These are phyloP conservation scores for Dynastes grantii DNA, from an alignment of 2,888 invertebrate species.

Conservation along the genomic window DNA sequence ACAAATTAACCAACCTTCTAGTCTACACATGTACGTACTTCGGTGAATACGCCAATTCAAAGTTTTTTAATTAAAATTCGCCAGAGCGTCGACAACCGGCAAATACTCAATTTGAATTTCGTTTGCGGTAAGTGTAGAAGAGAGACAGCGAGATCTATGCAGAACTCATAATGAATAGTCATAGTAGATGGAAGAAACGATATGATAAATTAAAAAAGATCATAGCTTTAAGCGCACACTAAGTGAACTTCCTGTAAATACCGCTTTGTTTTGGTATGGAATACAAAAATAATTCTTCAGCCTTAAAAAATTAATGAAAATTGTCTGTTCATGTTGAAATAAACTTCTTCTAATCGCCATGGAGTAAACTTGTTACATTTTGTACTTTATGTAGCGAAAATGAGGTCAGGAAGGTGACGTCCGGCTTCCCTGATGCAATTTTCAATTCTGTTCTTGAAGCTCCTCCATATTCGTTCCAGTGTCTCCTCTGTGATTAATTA, in stretches of 20 bases:
- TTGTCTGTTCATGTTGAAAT: not conserved
- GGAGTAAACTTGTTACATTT: too few species aligned
- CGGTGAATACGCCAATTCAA: conserved; percentile 5
- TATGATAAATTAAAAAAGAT: conserved; percentile 25
- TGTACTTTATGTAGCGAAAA: too few species aligned
- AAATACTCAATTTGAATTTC: conserved; percentile 31
- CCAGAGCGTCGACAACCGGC: conserved; percentile 16
- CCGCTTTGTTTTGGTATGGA: too few species aligned
- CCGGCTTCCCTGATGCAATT: too few species aligned
- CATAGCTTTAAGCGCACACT: not conserved
- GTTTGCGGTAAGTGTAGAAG: conserved; percentile 21
- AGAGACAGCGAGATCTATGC: not conserved
- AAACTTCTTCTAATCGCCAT: not conserved
- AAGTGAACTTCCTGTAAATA: conserved; percentile 14
- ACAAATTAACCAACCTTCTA: conserved; percentile 26
- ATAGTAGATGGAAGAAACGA: conserved; percentile 7
- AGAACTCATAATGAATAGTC: conserved; percentile 24
- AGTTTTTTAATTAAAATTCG: conserved; percentile 36
- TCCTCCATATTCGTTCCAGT: too few species aligned
- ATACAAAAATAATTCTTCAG: too few species aligned
- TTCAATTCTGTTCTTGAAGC: too few species aligned
- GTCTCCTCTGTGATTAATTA: too few species aligned
- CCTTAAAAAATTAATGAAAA: too few species aligned
- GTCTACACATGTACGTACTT: conserved; percentile 14
- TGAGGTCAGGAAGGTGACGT: too few species aligned